Evolutionary conservation across 2,888 invertebrate genomes (phyloP).

Genomic region (Merodon equestris): DNA sequence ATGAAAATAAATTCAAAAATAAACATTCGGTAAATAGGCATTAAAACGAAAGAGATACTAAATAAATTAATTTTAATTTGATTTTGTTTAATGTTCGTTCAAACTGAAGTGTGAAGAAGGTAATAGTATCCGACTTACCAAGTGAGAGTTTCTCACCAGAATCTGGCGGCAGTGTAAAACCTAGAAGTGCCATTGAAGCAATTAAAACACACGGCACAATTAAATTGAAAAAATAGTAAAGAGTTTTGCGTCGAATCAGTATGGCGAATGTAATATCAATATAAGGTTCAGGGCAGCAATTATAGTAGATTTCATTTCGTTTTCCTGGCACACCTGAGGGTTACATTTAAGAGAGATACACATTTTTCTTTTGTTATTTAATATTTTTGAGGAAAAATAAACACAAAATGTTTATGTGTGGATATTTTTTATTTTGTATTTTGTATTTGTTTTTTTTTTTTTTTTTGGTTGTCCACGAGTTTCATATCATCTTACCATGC

Average conservation of each 20-base stretch:
- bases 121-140: conserved; percentile 81
- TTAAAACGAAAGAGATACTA: too few species aligned
- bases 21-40: too few species aligned
- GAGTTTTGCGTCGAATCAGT: conserved; percentile 96
- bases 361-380: conserved; percentile 4
- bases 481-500: conserved; percentile 34
- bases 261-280: conserved; percentile 98
- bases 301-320: conserved; percentile 95
- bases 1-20: too few species aligned
- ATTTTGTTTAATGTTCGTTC: background rate
- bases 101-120: conserved; percentile 16
- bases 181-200: conserved; percentile 98
- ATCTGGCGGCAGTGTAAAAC: conserved; percentile 99
- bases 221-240: conserved; percentile 99
- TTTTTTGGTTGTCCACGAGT: conserved; percentile 4
- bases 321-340: conserved; percentile 92
- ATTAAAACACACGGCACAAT: conserved; percentile 99
- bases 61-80: conserved; percentile 31
- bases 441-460: conserved; percentile 3
- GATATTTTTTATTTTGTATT: background rate
- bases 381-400: too few species aligned
- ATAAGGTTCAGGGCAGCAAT: conserved; percentile 98
- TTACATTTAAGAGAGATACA: conserved; percentile 32
- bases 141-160: conserved; percentile 99
- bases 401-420: too few species aligned